Conservation (phyloP, 2,113 vertebrate species). For the Fregetta grallaria region DNA sequence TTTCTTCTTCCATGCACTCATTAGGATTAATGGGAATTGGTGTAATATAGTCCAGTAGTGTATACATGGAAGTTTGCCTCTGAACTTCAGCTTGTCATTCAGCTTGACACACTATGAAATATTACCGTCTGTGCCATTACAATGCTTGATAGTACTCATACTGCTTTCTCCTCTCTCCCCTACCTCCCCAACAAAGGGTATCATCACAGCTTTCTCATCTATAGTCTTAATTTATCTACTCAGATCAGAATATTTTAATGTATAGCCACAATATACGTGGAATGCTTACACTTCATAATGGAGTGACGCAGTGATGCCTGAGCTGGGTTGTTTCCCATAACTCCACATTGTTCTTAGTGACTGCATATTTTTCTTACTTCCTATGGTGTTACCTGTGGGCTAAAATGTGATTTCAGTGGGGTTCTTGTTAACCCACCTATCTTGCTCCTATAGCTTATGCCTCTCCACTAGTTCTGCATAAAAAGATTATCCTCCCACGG, state of each 20-base stretch:
- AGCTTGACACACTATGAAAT: neutral
- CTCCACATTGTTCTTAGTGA: rapidly evolving
- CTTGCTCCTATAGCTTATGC: neutral
- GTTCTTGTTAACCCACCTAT: neutral
- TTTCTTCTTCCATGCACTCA: neutral
- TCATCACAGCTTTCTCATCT: neutral
- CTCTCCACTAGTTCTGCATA: neutral
- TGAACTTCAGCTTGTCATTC: neutral
- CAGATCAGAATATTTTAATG: neutral
- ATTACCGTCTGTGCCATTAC: neutral
- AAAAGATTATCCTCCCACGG: neutral
- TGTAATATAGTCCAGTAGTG: too few relatives aligned
- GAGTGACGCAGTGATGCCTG: neutral
- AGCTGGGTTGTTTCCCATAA: neutral
- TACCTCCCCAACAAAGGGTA: rapidly evolving
- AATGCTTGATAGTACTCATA: neutral
- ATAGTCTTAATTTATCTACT: neutral
- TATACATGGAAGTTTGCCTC: neutral
- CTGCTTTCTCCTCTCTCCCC: neutral
- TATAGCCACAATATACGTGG: too few relatives aligned
- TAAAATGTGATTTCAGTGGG: neutral
- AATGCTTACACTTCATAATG: neutral
- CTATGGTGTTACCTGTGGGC: neutral
- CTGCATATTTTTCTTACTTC: neutral
- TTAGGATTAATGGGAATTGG: neutral